Percentiles rank a stretch among this genome's conserved stretches.
These are phyloP conservation scores for Gymnocypris eckloni DNA, from an alignment of 2,797 vertebrate species.

Conservation along the genomic window DNA sequence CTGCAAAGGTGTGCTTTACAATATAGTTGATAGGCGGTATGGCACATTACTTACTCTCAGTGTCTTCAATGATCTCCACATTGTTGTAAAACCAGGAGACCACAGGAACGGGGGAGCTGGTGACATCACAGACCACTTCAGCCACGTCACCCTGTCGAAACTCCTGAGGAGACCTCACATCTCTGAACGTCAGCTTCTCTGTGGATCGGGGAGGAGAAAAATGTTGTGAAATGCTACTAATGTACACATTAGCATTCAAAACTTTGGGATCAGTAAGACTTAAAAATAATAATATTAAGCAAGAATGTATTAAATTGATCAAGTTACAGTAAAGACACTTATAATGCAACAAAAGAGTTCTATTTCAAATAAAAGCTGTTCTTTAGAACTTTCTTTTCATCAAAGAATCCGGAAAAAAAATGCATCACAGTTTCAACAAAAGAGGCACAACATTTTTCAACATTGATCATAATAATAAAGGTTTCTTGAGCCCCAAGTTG, in stretches of 20 bases:
- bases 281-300: too few species aligned
- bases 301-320: too few species aligned
- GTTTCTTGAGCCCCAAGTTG: not conserved
- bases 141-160: constrained; percentile 93
- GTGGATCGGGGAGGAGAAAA: constrained; percentile 54
- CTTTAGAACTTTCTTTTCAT: too few species aligned
- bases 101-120: constrained; percentile 91
- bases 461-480: too few species aligned
- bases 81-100: constrained; percentile 96
- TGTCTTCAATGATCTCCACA: constrained; percentile 87
- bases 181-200: constrained; percentile 95
- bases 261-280: not conserved
- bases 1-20: not conserved
- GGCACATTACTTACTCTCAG: constrained; percentile 86
- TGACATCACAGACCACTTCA: constrained; percentile 93
- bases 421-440: too few species aligned
- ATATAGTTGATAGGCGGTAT: not conserved
- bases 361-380: too few species aligned
- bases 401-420: too few species aligned
- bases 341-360: too few species aligned
- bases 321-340: too few species aligned
- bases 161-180: constrained; percentile 92
- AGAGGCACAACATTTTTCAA: too few species aligned
- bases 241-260: not conserved
- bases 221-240: not conserved